A percentile compares a stretch with the other conserved stretches of the same genome.
Evolutionary conservation across 2,113 vertebrate genomes (phyloP).

Genomic region (Lampris incognitus): DNA sequence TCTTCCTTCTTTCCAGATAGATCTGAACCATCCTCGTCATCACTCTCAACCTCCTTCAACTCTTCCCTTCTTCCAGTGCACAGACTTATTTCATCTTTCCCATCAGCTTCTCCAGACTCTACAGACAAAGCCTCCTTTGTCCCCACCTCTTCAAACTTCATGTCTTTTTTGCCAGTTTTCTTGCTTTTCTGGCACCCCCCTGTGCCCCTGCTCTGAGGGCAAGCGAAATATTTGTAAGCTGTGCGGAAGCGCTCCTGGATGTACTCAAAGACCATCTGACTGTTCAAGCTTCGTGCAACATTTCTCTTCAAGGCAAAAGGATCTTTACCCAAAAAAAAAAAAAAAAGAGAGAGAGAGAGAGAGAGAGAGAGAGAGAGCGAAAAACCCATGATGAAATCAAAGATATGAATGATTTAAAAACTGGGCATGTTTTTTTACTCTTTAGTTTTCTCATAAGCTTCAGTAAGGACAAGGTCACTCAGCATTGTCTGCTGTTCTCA

Average conservation of each 20-base stretch:
- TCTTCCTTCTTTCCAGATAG: conserved; percentile 35
- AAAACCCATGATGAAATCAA: no score
- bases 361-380: background rate
- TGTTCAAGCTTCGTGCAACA: conserved; percentile 96
- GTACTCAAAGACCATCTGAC: conserved; percentile 99
- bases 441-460: no score
- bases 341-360: background rate
- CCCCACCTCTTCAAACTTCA: background rate
- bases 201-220: conserved; percentile 87
- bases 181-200: conserved; percentile 29
- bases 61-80: conserved; percentile 1
- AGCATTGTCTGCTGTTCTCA: no score
- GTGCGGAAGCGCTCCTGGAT: conserved; percentile 95
- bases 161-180: conserved; percentile 23
- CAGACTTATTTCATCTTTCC: conserved; percentile 20
- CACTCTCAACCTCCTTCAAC: conserved; percentile 51
- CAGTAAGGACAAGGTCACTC: no score
- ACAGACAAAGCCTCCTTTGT: background rate
- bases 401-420: no score
- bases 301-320: conserved; percentile 98
- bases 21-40: conserved; percentile 56
- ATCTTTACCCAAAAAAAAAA: conserved; percentile 77
- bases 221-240: conserved; percentile 97
- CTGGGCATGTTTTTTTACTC: no score
- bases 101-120: conserved; percentile 3